phyloP scores from a whole-genome alignment of 2,113 vertebrate genomes.

The Coryphaenoides rupestris region DNA sequence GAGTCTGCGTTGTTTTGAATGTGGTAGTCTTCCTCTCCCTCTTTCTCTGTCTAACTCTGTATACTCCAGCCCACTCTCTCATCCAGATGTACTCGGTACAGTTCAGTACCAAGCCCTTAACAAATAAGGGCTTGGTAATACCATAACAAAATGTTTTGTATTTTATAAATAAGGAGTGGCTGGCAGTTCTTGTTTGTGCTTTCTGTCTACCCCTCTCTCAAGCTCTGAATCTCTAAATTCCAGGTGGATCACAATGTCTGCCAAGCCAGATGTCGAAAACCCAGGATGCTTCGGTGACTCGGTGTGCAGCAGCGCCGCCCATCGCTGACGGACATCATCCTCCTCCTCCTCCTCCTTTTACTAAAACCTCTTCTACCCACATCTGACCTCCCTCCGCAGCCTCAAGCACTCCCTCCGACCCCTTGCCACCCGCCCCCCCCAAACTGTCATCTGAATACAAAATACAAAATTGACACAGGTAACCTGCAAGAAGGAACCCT shows the following conservation, averaged over 20 bases:
- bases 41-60: no score
- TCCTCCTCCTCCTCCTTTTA: not conserved
- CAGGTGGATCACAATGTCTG: constrained; percentile 30
- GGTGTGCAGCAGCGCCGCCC: not conserved
- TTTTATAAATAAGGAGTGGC: no score
- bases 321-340: not conserved
- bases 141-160: no score
- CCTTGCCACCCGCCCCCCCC: constrained; percentile 9
- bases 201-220: not conserved
- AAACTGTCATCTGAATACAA: not conserved
- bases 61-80: no score
- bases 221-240: no score
- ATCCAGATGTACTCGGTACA: no score
- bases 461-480: no score
- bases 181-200: not conserved
- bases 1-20: no score
- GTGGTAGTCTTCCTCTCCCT: no score
- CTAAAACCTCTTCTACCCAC: not conserved
- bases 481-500: no score
- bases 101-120: no score
- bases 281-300: constrained; percentile 9
- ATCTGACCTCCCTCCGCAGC: constrained; percentile 21
- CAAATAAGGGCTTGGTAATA: no score
- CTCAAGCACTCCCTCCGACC: not conserved
- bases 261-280: constrained; percentile 1